Evolutionary conservation across 2,797 vertebrate genomes (phyloP), one percentile per base, ranked within the genome.

Genomic region (Acanthornis magna): DNA sequence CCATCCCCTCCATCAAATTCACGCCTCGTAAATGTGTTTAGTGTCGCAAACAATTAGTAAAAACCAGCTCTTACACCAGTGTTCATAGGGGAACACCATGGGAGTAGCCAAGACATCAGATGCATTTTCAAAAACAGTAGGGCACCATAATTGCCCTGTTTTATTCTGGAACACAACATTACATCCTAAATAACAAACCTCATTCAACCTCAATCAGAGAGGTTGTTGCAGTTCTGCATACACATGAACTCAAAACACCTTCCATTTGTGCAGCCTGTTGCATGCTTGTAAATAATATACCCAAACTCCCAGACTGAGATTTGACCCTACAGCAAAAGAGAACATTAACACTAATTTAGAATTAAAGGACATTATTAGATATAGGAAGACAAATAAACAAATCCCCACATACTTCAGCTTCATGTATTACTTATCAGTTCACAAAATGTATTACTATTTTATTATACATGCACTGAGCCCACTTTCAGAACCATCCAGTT

Each of bases 1-100:
- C 36, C 34, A 43, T 10, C 5, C 13, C 25, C 30, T 29, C 13
- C 26, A 36, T 25, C 16, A 40, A 34, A 47, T 9, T 54, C 16
- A 17, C 5, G 34, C 73, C 27, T 57, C 5, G 3, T 30, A 23
- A 73, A 48, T 0, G 2, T 12, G 16, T 22, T 58, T 10, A 40
- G 27, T 7, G 4, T 40, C 50, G 42, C n/a, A 62, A 1, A 11
- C 10, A 26, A 36, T 16, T 14, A 67, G 18, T 14, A 67, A 85
- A 74, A 57, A 6, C 1, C 40, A 83, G 30, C n/a, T 47, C 16
- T 57, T 40, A 3, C 1, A 51, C 9, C 54, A n/a, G 22, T 1
- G 23, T 10, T 68, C 54, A 40, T 40, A 79, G 45, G 43, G 32
- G 68, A 85, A 53, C 30, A 30, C 29, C 23, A 15, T 0, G 4